phyloP scores from a whole-genome alignment of 2,888 invertebrate species.

The Pterostichus niger region DNA sequence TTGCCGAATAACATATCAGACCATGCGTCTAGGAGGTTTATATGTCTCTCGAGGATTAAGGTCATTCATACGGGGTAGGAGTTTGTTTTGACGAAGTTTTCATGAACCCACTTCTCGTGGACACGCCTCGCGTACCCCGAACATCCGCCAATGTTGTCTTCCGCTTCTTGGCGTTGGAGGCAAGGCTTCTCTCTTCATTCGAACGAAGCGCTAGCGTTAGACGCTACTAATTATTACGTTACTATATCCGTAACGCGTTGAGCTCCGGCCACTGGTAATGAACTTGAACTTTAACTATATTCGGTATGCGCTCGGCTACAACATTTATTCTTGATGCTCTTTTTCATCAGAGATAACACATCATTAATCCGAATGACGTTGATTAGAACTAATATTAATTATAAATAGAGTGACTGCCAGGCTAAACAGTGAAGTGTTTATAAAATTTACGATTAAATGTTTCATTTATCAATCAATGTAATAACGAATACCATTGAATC shows the following conservation, averaged over 20 bases:
- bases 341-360: background rate
- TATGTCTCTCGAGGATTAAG: slow-evolving; percentile 51
- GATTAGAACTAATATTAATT: background rate
- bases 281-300: slow-evolving; percentile 35
- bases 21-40: slow-evolving; percentile 19
- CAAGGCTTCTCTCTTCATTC: no score
- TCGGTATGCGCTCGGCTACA: background rate
- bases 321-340: background rate
- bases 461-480: no score
- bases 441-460: no score
- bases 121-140: slow-evolving; percentile 53
- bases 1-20: slow-evolving; percentile 32
- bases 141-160: slow-evolving; percentile 22
- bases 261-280: background rate
- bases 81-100: slow-evolving; percentile 60
- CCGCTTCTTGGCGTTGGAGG: background rate
- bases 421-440: no score
- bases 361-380: background rate
- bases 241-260: background rate
- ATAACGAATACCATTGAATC: no score
- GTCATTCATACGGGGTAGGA: slow-evolving; percentile 59
- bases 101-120: slow-evolving; percentile 45
- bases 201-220: background rate
- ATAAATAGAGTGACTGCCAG: no score
- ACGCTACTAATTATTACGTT: slow-evolving; percentile 6